Percentiles rank a stretch among this genome's conserved stretches.
Evolutionary conservation across 2,888 invertebrate species (phyloP).

Genomic region (Cactoblastis cactorum): DNA sequence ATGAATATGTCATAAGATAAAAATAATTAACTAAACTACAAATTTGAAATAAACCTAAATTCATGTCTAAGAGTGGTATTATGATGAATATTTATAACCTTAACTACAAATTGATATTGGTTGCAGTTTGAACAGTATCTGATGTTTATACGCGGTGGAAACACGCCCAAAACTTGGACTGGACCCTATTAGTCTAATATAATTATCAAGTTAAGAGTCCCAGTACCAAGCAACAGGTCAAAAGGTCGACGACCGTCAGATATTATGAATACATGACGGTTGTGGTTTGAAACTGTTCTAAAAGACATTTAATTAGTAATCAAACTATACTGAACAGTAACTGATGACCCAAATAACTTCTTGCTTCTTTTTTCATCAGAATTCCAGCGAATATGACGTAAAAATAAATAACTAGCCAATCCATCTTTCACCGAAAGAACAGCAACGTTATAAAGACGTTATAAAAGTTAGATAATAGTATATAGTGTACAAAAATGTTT

Average conservation of each 20-base stretch:
- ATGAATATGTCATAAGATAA: no score
- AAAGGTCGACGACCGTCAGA: neutral
- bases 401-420: no score
- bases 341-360: no score
- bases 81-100: neutral
- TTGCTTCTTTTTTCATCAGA: no score
- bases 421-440: no score
- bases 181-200: constrained; percentile 9
- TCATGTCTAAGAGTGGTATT: neutral
- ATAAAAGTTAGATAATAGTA: no score
- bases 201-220: constrained; percentile 3
- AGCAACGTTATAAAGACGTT: no score
- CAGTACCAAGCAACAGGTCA: constrained; percentile 8
- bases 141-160: neutral
- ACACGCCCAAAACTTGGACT: constrained; percentile 2
- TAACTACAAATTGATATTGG: neutral
- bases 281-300: neutral
- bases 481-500: no score
- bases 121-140: neutral
- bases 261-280: neutral
- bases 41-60: neutral
- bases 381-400: no score
- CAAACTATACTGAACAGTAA: no score
- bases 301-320: neutral
- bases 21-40: neutral